These are phyloP conservation scores for Cherax quadricarinatus DNA, from an alignment of 1,140 invertebrate species.

Conservation along the genomic window DNA sequence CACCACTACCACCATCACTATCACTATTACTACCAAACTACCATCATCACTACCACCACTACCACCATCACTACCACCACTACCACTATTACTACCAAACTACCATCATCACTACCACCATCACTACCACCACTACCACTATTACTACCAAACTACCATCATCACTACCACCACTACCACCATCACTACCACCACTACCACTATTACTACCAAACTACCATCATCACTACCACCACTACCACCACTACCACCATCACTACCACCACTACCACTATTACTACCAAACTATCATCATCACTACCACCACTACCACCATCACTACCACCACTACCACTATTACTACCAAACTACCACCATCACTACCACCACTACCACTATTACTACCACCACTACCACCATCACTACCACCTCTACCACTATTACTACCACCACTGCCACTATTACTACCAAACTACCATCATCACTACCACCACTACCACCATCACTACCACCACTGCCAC, in stretches of 20 bases:
- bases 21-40: too few species aligned
- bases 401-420: too few species aligned
- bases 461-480: not conserved
- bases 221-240: not conserved
- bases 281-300: constrained; percentile 12
- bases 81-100: too few species aligned
- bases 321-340: too few species aligned
- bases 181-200: not conserved
- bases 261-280: not conserved
- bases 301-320: not conserved
- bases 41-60: constrained; percentile 6
- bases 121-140: constrained; percentile 4
- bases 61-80: not conserved
- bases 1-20: not conserved
- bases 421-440: not conserved
- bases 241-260: not conserved
- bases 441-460: not conserved
- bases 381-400: not conserved
- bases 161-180: constrained; percentile 2
- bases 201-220: not conserved
- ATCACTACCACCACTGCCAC: not conserved
- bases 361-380: not conserved
- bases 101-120: not conserved
- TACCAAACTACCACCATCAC: not conserved
- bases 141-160: not conserved